Evolutionary conservation across 2,888 invertebrate species (phyloP).

Genomic region (Pammene aurita): DNA sequence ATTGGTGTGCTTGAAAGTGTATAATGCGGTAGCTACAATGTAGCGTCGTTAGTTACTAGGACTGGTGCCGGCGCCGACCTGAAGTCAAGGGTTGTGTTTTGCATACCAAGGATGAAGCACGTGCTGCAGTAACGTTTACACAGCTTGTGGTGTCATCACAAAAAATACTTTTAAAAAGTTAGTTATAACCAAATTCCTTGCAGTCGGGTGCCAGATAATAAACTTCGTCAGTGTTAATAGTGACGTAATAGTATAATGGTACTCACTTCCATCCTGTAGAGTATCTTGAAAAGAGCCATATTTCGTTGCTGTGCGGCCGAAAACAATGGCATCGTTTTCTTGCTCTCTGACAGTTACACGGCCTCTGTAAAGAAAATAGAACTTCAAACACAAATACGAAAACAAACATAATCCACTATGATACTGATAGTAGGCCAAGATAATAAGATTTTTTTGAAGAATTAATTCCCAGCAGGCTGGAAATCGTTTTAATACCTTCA

Average conservation of each 20-base stretch:
- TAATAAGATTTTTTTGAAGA: too few species aligned
- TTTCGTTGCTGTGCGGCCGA: slow-evolving; percentile 95
- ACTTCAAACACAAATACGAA: slow-evolving; percentile 48
- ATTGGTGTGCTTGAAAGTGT: too few species aligned
- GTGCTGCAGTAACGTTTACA: slow-evolving; percentile 69
- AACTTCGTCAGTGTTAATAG: not conserved
- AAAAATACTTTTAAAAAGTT: slow-evolving; percentile 8
- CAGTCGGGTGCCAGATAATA: not conserved
- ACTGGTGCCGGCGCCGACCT: too few species aligned
- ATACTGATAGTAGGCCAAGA: too few species aligned
- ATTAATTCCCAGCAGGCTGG: too few species aligned
- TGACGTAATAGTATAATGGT: slow-evolving; percentile 45
- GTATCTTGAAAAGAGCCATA: slow-evolving; percentile 98
- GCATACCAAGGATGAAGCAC: slow-evolving; percentile 59
- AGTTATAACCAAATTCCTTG: not conserved
- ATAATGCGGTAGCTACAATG: too few species aligned
- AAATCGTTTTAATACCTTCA: too few species aligned
- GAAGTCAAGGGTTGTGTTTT: slow-evolving; percentile 10
- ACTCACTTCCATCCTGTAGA: slow-evolving; percentile 96
- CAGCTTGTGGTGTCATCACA: slow-evolving; percentile 51
- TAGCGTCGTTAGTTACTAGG: not conserved
- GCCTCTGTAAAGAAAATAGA: slow-evolving; percentile 86
- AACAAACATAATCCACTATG: not conserved
- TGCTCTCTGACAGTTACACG: slow-evolving; percentile 95
- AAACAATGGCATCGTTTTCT: slow-evolving; percentile 96